Conservation (phyloP, 2,888 invertebrate species). For the Melanargia galathea region DNA sequence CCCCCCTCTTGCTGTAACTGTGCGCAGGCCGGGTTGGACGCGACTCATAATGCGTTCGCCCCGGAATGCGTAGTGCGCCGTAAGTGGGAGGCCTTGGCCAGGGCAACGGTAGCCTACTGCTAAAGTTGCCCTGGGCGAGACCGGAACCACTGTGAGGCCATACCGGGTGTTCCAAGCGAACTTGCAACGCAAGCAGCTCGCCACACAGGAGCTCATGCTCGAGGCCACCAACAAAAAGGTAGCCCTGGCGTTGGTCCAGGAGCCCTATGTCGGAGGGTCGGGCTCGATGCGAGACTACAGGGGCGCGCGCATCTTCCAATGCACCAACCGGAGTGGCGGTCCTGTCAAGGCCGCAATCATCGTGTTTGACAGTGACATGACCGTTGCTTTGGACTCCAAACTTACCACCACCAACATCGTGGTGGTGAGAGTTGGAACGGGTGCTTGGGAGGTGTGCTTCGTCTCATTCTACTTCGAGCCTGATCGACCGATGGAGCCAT, state of each 20-base stretch:
- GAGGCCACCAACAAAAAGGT: too few species aligned
- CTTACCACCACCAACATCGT: not conserved
- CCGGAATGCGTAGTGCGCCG: not conserved
- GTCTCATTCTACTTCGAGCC: constrained; percentile 21
- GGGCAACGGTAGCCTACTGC: not conserved
- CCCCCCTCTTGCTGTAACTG: not conserved
- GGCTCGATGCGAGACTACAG: not conserved
- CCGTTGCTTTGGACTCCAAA: constrained; percentile 25
- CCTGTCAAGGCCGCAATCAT: constrained; percentile 35
- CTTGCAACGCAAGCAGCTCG: not conserved
- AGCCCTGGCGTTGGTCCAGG: too few species aligned
- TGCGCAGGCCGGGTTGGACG: not conserved
- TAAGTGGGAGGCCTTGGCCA: not conserved
- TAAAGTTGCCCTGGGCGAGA: too few species aligned
- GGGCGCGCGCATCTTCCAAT: constrained; percentile 25
- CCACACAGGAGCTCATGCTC: too few species aligned
- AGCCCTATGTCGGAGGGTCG: too few species aligned
- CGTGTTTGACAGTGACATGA: constrained; percentile 27
- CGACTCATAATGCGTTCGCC: too few species aligned
- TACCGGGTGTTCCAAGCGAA: not conserved
- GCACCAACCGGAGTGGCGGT: not conserved
- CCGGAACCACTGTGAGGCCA: not conserved
- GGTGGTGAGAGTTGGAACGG: constrained; percentile 18
- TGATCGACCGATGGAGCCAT: too few species aligned
- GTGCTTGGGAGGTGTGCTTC: constrained; percentile 17